Evolutionary conservation across 2,113 vertebrate species (phyloP).

Genomic region (Tonatia bakeri): DNA sequence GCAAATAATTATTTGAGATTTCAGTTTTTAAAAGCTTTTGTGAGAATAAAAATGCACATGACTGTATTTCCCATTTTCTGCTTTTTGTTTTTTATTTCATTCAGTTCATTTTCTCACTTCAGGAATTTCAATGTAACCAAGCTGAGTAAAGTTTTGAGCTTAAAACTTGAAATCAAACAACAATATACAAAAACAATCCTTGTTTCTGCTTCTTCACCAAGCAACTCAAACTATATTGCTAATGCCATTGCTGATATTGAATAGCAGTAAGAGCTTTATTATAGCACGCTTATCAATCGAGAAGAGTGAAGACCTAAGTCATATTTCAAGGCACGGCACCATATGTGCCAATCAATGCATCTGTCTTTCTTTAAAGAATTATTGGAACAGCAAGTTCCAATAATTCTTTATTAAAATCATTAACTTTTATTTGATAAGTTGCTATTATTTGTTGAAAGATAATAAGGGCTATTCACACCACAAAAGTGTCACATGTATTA

Average conservation of each 20-base stretch:
- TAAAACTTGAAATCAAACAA: slow-evolving; percentile 40
- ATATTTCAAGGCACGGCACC: slow-evolving; percentile 60
- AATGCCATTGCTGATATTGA: slow-evolving; percentile 65
- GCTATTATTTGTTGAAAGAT: slow-evolving; percentile 64
- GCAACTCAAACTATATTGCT: slow-evolving; percentile 56
- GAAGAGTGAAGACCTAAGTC: slow-evolving; percentile 44
- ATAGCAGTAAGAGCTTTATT: slow-evolving; percentile 70
- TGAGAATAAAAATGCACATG: background rate
- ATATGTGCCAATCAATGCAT: slow-evolving; percentile 55
- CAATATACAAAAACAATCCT: slow-evolving; percentile 16
- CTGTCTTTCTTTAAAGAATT: slow-evolving; percentile 57
- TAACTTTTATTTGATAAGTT: slow-evolving; percentile 69
- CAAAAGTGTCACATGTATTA: background rate
- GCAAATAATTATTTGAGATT: slow-evolving; percentile 29
- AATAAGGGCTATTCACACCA: slow-evolving; percentile 41
- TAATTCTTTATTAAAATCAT: slow-evolving; percentile 74
- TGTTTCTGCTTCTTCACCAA: slow-evolving; percentile 48
- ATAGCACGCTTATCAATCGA: background rate
- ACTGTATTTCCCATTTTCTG: background rate
- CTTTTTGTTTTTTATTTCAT: background rate
- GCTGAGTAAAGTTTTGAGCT: slow-evolving; percentile 3
- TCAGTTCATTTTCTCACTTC: slow-evolving; percentile 25
- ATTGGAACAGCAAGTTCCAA: slow-evolving; percentile 20
- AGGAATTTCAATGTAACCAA: background rate
- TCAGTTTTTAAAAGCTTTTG: background rate